These are phyloP conservation scores for Boloria selene DNA, from an alignment of 2,888 invertebrate genomes.

Conservation along the genomic window DNA sequence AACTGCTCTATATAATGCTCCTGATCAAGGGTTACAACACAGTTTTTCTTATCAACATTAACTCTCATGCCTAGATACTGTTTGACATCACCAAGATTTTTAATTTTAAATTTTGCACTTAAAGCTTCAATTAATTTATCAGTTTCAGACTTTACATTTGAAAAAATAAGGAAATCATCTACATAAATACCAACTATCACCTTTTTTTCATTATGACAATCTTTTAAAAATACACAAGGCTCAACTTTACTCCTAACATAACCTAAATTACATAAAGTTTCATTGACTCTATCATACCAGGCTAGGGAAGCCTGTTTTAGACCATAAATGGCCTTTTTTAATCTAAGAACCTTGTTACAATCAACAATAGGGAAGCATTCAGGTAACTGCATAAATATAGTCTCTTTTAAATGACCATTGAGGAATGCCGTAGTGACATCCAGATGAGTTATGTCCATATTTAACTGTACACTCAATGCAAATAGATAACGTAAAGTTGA, in stretches of 20 bases:
- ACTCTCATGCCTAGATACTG: too few relatives aligned
- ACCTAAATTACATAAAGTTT: conserved; percentile 19
- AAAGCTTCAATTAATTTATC: too few relatives aligned
- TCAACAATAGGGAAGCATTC: not conserved
- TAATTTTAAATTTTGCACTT: too few relatives aligned
- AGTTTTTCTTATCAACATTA: too few relatives aligned
- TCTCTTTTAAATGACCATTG: not conserved
- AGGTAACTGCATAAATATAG: not conserved
- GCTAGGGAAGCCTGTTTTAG: conserved; percentile 23
- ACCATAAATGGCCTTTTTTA: conserved; percentile 50
- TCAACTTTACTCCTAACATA: conserved; percentile 24
- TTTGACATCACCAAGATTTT: too few relatives aligned
- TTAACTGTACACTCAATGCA: too few relatives aligned
- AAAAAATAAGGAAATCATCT: conserved; percentile 26
- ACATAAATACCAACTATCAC: conserved; percentile 25
- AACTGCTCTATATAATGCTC: too few relatives aligned
- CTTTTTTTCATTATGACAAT: conserved; percentile 14
- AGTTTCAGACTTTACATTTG: conserved; percentile 1
- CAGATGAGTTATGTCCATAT: too few relatives aligned
- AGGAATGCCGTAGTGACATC: too few relatives aligned
- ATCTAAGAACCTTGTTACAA: conserved; percentile 35
- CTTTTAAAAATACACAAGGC: conserved; percentile 7
- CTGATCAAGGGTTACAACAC: too few relatives aligned
- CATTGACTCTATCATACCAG: conserved; percentile 25
- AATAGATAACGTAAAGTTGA: too few relatives aligned